A percentile compares a stretch with the other conserved stretches of the same genome.
phyloP scores from a whole-genome alignment of 2,888 invertebrate species.

The Nephrotoma guestfalica region DNA sequence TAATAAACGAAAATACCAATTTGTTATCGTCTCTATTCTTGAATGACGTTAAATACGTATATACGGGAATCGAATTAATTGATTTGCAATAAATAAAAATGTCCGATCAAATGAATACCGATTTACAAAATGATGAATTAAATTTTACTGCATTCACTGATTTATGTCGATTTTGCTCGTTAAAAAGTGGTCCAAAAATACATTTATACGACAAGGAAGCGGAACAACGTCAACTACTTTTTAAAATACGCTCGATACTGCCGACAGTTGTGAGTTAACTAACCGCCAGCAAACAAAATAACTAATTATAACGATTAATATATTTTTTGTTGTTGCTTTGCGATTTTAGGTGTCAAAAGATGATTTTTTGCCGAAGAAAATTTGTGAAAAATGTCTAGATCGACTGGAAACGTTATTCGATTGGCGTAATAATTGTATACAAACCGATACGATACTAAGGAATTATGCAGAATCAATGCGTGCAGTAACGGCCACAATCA shows the following conservation, averaged over 20 bases:
- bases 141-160: conserved; percentile 53
- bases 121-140: conserved; percentile 35
- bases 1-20: neutral
- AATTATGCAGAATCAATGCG: conserved; percentile 56
- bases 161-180: conserved; percentile 53
- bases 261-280: conserved; percentile 48
- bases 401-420: conserved; percentile 53
- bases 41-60: too few species aligned
- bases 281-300: neutral
- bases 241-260: conserved; percentile 52
- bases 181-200: conserved; percentile 51
- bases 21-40: neutral
- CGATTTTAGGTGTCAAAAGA: conserved; percentile 49
- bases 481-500: conserved; percentile 49
- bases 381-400: conserved; percentile 51
- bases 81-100: conserved; percentile 8
- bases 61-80: neutral
- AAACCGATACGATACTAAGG: conserved; percentile 48
- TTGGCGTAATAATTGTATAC: conserved; percentile 49
- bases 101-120: conserved; percentile 22
- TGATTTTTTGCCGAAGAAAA: conserved; percentile 55
- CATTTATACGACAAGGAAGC: conserved; percentile 59
- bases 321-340: conserved; percentile 7
- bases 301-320: conserved; percentile 3
- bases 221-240: conserved; percentile 52